phyloP scores from a whole-genome alignment of 2,888 invertebrate species.

The Lochmaea crataegi region DNA sequence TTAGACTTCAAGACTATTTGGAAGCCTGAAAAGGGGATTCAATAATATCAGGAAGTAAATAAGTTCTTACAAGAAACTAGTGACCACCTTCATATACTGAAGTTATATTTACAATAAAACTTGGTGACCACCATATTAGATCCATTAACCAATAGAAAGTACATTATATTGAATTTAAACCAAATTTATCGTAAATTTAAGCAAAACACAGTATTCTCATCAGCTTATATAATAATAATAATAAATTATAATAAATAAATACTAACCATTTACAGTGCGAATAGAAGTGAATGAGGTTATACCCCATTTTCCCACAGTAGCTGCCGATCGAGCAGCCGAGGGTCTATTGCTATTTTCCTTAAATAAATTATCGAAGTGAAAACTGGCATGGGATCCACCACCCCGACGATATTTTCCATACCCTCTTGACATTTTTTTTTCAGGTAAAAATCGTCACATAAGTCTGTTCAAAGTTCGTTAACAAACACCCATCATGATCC shows the following conservation, averaged over 20 bases:
- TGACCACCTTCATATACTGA: too few relatives aligned
- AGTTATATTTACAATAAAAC: too few relatives aligned
- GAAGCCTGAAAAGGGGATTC: too few relatives aligned
- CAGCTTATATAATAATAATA: not conserved
- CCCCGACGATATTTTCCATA: slow-evolving; percentile 66
- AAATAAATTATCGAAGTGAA: slow-evolving; percentile 74
- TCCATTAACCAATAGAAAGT: too few relatives aligned
- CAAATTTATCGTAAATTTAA: too few relatives aligned
- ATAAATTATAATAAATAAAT: not conserved
- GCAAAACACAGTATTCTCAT: too few relatives aligned
- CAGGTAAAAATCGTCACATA: slow-evolving; percentile 26
- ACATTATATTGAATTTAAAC: too few relatives aligned
- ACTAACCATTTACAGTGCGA: slow-evolving; percentile 79
- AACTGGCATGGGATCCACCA: slow-evolving; percentile 66
- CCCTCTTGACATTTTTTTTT: slow-evolving; percentile 63
- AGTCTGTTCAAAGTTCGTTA: slow-evolving; percentile 16
- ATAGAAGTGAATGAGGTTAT: slow-evolving; percentile 94
- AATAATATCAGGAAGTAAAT: too few relatives aligned
- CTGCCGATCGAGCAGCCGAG: slow-evolving; percentile 88
- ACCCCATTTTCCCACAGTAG: slow-evolving; percentile 94
- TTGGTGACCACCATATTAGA: too few relatives aligned
- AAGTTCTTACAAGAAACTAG: too few relatives aligned
- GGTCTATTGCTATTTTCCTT: slow-evolving; percentile 88
- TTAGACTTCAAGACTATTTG: too few relatives aligned
- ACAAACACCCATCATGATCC: slow-evolving; percentile 26